Conservation (phyloP, 2,113 vertebrate genomes). For the Rhombomys opimus region DNA sequence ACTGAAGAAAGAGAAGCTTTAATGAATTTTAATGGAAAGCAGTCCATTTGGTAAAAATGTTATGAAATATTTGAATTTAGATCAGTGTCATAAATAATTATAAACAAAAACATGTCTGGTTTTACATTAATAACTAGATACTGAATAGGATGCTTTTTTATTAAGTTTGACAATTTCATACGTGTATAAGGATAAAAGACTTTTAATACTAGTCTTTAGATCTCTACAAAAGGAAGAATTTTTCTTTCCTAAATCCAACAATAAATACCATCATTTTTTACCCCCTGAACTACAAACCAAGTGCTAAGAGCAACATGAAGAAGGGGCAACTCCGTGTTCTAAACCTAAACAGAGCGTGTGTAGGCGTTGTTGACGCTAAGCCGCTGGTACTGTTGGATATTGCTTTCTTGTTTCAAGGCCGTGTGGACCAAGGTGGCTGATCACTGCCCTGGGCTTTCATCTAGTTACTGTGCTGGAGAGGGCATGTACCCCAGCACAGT, state of each 20-base stretch:
- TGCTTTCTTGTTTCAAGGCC: not conserved
- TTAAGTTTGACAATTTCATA: not conserved
- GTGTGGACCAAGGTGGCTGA: not conserved
- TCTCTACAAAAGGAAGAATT: conserved; percentile 21
- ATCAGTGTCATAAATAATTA: conserved; percentile 40
- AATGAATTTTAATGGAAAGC: conserved; percentile 72
- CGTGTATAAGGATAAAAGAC: not conserved
- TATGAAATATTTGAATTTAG: conserved; percentile 61
- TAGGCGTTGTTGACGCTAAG: not conserved
- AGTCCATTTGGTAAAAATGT: conserved; percentile 54
- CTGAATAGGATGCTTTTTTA: not conserved
- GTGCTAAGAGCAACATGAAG: conserved; percentile 15
- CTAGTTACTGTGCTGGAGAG: not conserved
- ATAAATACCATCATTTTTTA: not conserved
- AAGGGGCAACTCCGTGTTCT: conserved; percentile 36
- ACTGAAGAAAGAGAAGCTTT: conserved; percentile 49
- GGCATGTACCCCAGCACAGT: not conserved
- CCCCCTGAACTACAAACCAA: conserved; percentile 7
- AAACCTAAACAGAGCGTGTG: conserved; percentile 3
- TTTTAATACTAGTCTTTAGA: conserved; percentile 47
- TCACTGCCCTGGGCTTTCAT: not conserved
- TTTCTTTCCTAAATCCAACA: conserved; percentile 46
- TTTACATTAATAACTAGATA: conserved; percentile 48
- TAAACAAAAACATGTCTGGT: conserved; percentile 50
- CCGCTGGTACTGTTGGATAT: not conserved